Percentiles rank a stretch among this genome's conserved stretches.
These are phyloP conservation scores for Peromyscus melanophrys DNA, from an alignment of 2,797 vertebrate species.

Conservation along the genomic window DNA sequence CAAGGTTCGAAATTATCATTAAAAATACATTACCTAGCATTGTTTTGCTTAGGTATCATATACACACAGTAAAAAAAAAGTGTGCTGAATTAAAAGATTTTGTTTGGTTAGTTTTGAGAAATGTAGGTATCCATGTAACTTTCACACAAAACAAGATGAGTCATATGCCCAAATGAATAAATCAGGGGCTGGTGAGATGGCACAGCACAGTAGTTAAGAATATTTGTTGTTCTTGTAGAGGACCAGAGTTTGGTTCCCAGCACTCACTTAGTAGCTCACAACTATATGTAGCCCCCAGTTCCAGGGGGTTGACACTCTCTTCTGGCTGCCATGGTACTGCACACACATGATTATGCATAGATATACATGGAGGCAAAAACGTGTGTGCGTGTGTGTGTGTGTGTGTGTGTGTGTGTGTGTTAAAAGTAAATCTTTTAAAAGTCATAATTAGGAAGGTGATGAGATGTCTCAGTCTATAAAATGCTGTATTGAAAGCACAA, in stretches of 20 bases:
- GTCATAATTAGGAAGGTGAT: not conserved
- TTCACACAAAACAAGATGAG: not conserved
- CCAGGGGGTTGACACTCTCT: not conserved
- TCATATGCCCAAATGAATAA: not conserved
- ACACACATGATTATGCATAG: not conserved
- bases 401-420: not conserved
- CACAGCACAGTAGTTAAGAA: not conserved
- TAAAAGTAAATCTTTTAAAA: not conserved
- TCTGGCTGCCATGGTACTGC: not conserved
- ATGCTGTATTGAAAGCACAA: not conserved
- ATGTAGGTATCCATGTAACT: not conserved
- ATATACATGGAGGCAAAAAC: not conserved
- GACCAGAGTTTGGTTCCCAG: not conserved
- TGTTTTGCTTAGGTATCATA: not conserved
- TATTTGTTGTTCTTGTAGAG: not conserved
- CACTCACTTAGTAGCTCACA: too few species aligned
- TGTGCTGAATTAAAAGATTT: not conserved
- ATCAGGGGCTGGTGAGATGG: too few species aligned
- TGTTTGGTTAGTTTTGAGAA: not conserved
- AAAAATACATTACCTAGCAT: not conserved
- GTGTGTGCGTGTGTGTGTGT: not conserved
- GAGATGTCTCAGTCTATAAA: not conserved
- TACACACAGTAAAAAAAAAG: not conserved
- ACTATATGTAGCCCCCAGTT: too few species aligned
- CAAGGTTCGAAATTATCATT: not conserved